Percentiles rank a stretch among this genome's conserved stretches.
These are phyloP conservation scores for Asobara japonica DNA, from an alignment of 1,140 invertebrate genomes.

Conservation along the genomic window DNA sequence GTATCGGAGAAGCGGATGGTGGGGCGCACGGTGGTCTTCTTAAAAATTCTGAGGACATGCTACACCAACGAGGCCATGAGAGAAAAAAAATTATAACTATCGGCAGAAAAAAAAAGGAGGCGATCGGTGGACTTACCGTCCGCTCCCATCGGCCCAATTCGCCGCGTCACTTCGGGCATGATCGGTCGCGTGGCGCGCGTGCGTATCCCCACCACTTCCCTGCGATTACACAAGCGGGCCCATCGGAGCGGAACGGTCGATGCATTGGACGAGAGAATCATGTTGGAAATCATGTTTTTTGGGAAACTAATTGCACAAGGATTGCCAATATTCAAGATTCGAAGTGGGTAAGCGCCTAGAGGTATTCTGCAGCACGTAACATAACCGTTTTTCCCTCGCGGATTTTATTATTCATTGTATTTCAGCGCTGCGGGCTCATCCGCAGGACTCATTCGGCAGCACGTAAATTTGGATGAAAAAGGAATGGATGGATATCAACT, in stretches of 20 bases:
- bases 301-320: not conserved
- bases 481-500: no score
- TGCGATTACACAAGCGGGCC: not conserved
- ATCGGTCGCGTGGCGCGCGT: constrained; percentile 62
- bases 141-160: constrained; percentile 50
- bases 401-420: constrained; percentile 18
- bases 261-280: no score
- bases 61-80: not conserved
- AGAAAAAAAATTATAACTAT: constrained; percentile 7
- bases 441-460: constrained; percentile 39
- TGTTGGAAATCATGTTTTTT: not conserved
- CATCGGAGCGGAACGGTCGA: not conserved
- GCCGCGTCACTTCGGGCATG: constrained; percentile 33
- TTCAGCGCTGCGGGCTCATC: constrained; percentile 36
- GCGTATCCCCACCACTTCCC: constrained; percentile 38
- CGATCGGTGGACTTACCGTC: constrained; percentile 42
- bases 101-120: not conserved
- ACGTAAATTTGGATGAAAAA: constrained; percentile 32
- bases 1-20: constrained; percentile 45
- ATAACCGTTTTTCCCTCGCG: not conserved
- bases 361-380: not conserved
- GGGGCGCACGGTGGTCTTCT: constrained; percentile 17
- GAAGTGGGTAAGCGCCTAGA: not conserved
- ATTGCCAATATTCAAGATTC: not conserved
- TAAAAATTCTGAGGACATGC: not conserved